Conservation (phyloP, 2,888 invertebrate species). For the Poecilus cupreus region DNA sequence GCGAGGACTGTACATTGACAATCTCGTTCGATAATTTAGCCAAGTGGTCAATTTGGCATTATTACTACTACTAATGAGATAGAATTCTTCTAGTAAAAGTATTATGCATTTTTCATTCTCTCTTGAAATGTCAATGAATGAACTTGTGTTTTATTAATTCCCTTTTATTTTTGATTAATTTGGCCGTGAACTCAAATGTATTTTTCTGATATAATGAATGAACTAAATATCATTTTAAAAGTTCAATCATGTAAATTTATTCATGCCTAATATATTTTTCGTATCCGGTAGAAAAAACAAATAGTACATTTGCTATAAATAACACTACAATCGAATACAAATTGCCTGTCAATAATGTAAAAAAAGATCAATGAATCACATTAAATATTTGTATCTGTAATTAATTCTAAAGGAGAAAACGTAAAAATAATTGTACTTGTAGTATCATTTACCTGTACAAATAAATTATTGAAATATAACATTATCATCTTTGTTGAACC, state of each 20-base stretch:
- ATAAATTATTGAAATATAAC: background rate
- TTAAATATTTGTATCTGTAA: background rate
- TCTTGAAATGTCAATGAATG: background rate
- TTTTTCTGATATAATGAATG: background rate
- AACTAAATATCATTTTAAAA: conserved; percentile 1
- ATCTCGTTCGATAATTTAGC: too few species aligned
- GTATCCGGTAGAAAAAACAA: background rate
- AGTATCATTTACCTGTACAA: background rate
- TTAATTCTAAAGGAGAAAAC: too few species aligned
- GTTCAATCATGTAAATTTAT: conserved; percentile 16
- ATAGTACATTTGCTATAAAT: background rate
- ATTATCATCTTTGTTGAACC: background rate
- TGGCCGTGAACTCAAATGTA: conserved; percentile 9
- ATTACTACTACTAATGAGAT: too few species aligned
- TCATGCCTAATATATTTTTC: background rate
- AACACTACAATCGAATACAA: background rate
- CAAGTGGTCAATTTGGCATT: too few species aligned
- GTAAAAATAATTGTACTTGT: too few species aligned
- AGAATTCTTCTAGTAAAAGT: background rate
- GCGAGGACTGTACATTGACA: too few species aligned
- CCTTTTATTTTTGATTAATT: background rate
- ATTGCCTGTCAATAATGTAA: background rate
- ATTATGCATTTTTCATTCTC: background rate
- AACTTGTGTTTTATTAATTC: background rate
- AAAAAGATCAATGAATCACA: background rate